Evolutionary conservation across 2,797 vertebrate genomes (phyloP), one percentile per base, ranked within the genome.

Genomic region (Oreochromis mossambicus): DNA sequence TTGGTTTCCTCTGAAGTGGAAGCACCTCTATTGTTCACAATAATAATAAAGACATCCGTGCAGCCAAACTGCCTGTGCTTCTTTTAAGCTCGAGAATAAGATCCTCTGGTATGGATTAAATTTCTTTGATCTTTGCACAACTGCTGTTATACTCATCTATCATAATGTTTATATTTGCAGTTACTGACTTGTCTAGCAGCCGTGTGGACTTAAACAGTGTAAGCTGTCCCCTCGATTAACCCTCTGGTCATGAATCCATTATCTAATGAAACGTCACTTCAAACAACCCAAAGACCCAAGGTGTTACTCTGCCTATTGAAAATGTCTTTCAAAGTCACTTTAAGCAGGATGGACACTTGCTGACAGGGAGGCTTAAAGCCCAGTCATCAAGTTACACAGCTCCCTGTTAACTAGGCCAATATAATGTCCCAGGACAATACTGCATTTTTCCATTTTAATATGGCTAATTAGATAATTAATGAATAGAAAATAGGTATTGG

Each of bases 101-200:
- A 34, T 87, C 80, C 82, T 63, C 78, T 79, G 58, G 29, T 38
- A 26, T 6, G 21, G 80, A 90, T 92, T 88, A 80, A 70, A 88
- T 58, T 4, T 80, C 78, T 81, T 81, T 81, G 12, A 78, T 21
- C 32, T 55, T 38, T 86, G 51, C 38, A 38, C 21, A 34, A 46
- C 79, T 88, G 82, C 19, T 58, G 5, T 24, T 81, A 58, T 46
- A 9, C 26, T 41, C 36, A 70, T 80, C 76, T 61, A 43, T 51
- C 24, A 56, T 68, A 87, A 88, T 29, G 14, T 54, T 48, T n/a
- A 32, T 3, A 7, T 51, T 54, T 80, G 81, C 5, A 43, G 76
- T 41, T 32, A 14, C 36, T 73, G 14, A 77, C 78, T 13, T 21
- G 61, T 80, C 32, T 7, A 3, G 3, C 6, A 26, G 12, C 26